Base-by-base conservation (phyloP, 2,113 vertebrate genomes). In the Archocentrus centrarchus region DNA sequence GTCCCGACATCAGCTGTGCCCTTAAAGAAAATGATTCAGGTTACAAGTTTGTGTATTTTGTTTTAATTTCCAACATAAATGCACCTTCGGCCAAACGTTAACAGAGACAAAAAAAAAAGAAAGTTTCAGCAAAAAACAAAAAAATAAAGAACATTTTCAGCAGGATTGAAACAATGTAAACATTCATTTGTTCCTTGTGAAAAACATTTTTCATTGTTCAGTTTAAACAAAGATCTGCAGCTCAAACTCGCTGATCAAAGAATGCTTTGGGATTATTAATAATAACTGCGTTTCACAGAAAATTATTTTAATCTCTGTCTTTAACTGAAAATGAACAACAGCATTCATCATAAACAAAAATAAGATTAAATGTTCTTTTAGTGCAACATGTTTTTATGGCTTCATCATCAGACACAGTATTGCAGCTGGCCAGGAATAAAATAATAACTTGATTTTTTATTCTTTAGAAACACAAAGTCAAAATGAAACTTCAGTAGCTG, bases 361-460 rank as follows among this genome's bases (percentile, higher is more conserved):
- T 20, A 30, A 14, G 22, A 66, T 32, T 6, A 57, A 63, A 58
- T 17, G 11, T 17, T 44, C 5, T 27, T 73, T 70, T 86, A 76
- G 84, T 87, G 85, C 85, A 83, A 80, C 15, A 5, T 13, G 41
- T 75, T 44, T 75, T 37, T 5, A 61, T 57, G 59, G 61, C 63
- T 75, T 73, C 60, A 63, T 89, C 22, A 62, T 14, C 13, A 15
- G 41, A 15, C 1, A 8, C 14, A 14, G 61, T 57, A 70, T 27
- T 59, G 3, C 80, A 62, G 44, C 70, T 32, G 70, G 24, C 20
- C 60, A 59, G 59, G 37, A 59, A 7, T 7, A 35, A 35, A 35
- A 35, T 7, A 35, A 35, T 35, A 7, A 35, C 6, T 32, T 6
- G 32, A 32, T 27, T 35, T 47, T 0, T 11, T 11, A 35, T 17